Percentiles rank a stretch among this genome's conserved stretches.
These are phyloP conservation scores for Athene noctua DNA, from an alignment of 2,113 vertebrate species.

Conservation along the genomic window DNA sequence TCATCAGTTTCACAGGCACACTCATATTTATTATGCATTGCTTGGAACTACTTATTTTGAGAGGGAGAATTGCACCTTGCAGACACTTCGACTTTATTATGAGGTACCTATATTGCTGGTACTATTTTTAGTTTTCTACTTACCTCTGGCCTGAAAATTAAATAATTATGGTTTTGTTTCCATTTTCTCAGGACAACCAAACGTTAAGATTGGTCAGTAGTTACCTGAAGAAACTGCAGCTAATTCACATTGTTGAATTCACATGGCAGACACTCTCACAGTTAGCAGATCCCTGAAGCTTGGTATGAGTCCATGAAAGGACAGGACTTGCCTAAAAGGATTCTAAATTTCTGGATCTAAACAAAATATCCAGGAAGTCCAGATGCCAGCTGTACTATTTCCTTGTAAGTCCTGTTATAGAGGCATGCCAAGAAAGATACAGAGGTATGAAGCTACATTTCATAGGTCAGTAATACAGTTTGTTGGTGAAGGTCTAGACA, in stretches of 20 bases:
- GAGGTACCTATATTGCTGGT: background rate
- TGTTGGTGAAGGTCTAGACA: background rate
- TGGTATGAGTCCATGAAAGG: background rate
- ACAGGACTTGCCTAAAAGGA: background rate
- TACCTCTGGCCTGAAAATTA: background rate
- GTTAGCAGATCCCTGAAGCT: background rate
- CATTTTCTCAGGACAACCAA: background rate
- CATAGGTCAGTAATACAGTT: background rate
- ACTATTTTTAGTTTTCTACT: background rate
- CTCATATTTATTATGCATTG: background rate
- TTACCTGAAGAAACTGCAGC: background rate
- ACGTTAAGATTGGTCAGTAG: background rate
- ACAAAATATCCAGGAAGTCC: background rate
- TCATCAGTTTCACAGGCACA: background rate
- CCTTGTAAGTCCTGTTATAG: background rate
- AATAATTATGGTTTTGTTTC: background rate
- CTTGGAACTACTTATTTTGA: slow-evolving; percentile 5
- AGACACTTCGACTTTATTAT: background rate
- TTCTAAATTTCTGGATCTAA: background rate
- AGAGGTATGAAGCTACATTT: background rate
- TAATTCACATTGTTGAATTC: background rate
- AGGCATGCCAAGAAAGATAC: background rate
- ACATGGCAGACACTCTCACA: background rate
- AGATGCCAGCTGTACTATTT: background rate
- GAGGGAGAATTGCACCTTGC: background rate